Percentiles rank a stretch among this genome's conserved stretches.
These are phyloP conservation scores for Falco concolor DNA, from an alignment of 2,797 vertebrate species.

Conservation along the genomic window DNA sequence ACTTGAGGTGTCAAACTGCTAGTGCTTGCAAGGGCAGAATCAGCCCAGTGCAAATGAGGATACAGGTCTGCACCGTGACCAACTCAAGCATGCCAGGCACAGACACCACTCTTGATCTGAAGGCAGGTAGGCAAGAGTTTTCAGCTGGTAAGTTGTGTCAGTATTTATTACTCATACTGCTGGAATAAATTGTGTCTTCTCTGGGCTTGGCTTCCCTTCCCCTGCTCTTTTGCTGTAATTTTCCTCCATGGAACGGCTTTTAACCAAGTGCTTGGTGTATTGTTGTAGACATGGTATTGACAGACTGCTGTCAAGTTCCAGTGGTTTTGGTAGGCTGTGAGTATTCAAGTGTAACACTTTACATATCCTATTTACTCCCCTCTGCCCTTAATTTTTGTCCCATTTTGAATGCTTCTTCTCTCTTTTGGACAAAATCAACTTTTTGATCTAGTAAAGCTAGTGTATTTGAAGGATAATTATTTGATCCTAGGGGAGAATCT, in stretches of 20 bases:
- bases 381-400: background rate
- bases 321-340: background rate
- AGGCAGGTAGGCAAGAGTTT: background rate
- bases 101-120: background rate
- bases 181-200: background rate
- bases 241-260: background rate
- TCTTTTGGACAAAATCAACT: background rate
- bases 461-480: background rate
- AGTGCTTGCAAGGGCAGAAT: background rate
- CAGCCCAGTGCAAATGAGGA: fast-evolving
- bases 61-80: background rate
- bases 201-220: background rate
- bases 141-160: background rate
- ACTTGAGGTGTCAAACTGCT: background rate
- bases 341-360: background rate
- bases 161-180: background rate
- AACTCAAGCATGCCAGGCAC: too few relatives aligned
- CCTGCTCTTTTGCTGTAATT: background rate
- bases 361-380: background rate
- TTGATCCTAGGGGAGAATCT: background rate
- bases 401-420: background rate
- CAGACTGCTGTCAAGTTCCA: background rate
- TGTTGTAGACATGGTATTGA: background rate
- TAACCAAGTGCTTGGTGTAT: background rate
- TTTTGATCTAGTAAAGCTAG: background rate